Evolutionary conservation across 2,113 vertebrate species (phyloP).

Genomic region (Solea solea): DNA sequence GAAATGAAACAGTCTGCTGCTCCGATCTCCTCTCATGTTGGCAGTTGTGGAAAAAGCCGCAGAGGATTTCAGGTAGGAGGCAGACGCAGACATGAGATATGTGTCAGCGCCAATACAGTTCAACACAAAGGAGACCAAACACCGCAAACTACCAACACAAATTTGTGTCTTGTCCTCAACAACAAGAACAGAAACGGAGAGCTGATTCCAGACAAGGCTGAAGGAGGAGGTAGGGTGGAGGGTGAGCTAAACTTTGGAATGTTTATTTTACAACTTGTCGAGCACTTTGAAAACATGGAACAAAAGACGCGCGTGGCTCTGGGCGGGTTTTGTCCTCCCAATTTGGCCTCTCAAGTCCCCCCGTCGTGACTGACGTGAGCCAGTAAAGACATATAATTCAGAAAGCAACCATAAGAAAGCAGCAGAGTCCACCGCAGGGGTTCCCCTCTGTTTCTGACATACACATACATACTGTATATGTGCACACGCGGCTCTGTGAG

Average conservation of each 20-base stretch:
- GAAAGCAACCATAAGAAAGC: constrained; percentile 46
- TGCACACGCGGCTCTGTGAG: constrained; percentile 46
- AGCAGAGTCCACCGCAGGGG: constrained; percentile 40
- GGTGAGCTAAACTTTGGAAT: constrained; percentile 59
- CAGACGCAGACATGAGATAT: constrained; percentile 52
- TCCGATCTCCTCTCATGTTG: constrained; percentile 39
- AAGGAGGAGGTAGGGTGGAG: neutral
- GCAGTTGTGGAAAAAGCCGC: constrained; percentile 54
- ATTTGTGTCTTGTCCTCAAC: constrained; percentile 51
- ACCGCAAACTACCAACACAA: constrained; percentile 47
- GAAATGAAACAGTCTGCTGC: constrained; percentile 52
- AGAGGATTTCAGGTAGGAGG: constrained; percentile 65
- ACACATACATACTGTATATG: constrained; percentile 31
- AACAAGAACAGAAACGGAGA: constrained; percentile 31
- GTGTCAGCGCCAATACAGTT: constrained; percentile 59
- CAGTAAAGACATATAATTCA: constrained; percentile 66
- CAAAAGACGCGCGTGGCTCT: constrained; percentile 51
- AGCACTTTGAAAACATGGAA: constrained; percentile 57
- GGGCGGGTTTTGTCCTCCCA: constrained; percentile 41
- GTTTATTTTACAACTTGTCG: constrained; percentile 69
- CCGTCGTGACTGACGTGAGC: constrained; percentile 52
- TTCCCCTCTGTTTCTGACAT: constrained; percentile 35
- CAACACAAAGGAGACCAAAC: constrained; percentile 58
- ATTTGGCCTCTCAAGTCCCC: constrained; percentile 63
- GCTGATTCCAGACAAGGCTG: constrained; percentile 36